Percentiles rank a stretch among this genome's conserved stretches.
Evolutionary conservation across 2,888 invertebrate species (phyloP).

Genomic region (Lasioglossum malachurum): DNA sequence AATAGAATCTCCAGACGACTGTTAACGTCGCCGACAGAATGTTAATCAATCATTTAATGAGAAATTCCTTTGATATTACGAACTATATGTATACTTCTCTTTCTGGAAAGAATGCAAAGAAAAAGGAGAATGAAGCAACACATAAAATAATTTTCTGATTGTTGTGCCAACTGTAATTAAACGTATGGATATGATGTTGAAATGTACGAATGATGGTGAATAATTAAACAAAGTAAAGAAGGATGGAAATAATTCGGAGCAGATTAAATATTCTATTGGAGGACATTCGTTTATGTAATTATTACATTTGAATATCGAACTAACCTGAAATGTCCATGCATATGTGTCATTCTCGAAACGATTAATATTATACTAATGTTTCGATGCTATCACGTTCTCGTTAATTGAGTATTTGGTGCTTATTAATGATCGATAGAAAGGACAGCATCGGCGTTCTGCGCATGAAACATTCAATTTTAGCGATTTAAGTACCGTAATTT

Average conservation of each 20-base stretch:
- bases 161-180: too few relatives aligned
- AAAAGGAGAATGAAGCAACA: too few relatives aligned
- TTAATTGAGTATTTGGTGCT: background rate
- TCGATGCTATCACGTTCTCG: background rate
- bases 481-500: background rate
- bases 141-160: too few relatives aligned
- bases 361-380: background rate
- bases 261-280: too few relatives aligned
- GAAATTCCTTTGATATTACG: too few relatives aligned
- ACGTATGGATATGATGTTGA: too few relatives aligned
- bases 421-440: background rate
- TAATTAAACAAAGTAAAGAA: too few relatives aligned
- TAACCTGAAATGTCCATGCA: background rate
- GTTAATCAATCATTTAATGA: background rate
- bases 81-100: too few relatives aligned
- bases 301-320: background rate
- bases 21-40: background rate
- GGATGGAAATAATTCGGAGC: background rate
- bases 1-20: background rate
- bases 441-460: background rate
- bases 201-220: too few relatives aligned
- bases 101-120: too few relatives aligned
- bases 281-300: background rate
- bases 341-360: background rate
- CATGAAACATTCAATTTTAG: background rate